Evolutionary conservation across 1,140 invertebrate species (phyloP), one percentile per base, ranked within the genome.

Genomic region (Macrobrachium rosenbergii): DNA sequence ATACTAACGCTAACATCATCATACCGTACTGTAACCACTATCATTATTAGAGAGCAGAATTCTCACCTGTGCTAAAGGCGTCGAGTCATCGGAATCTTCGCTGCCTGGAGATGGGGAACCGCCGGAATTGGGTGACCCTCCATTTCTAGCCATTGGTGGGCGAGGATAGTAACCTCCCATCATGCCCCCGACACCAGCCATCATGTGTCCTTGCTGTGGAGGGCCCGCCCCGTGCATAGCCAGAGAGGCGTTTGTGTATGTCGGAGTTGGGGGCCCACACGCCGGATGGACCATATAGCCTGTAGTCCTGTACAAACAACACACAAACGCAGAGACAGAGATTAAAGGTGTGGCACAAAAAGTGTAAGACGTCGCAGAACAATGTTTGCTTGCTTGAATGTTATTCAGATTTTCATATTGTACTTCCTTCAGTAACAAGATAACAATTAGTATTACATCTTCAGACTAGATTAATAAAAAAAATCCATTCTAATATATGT

Each of bases 61-160:
- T 52, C 52, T 67, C n/a, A 90, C 90, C 87, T 90, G 90, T 2
- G 89, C 87, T 28, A 90, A 52, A 19, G 75, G 89, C 72, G 83
- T 87, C 23, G 67, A 81, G 78, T 85, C 81, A 23, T 89, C 84
- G 60, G 84, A 88, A 28, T 90, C 82, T n/a, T 82, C 88, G n/a
- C 83, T 82, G 17, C 83, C 78, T 11, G 83, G 83, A 58, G 88
- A 89, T 5, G 83, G 83, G 28, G 81, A 82, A 17, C 83, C 75
- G 45, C 84, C 83, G n/a, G 82, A 89, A 59, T 89, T 83, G 45
- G 88, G 85, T 5, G 84, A 85, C 7, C 80, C 82, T 8, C 83
- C 80, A 59, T 72, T 89, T 63, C 82, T 62, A 23, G 82, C 81
- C 83, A 87, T 64, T 45, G 63, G 82, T 58, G 73, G 83, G 80